A percentile compares a stretch with the other conserved stretches of the same genome.
Evolutionary conservation across 2,113 vertebrate genomes (phyloP).

Genomic region (Oxygymnocypris stewartii): DNA sequence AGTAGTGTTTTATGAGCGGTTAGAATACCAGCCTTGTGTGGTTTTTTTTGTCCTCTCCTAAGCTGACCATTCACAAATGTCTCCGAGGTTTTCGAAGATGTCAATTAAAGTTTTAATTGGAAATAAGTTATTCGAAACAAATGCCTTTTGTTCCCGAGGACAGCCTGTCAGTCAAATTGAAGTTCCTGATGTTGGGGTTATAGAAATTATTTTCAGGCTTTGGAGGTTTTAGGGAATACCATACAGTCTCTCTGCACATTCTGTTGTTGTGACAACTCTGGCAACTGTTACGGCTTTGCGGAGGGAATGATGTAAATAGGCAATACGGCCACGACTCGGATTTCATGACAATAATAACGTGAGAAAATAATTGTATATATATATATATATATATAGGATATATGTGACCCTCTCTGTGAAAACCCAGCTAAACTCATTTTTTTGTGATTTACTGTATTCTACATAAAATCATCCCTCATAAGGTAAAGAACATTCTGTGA

Average conservation of each 20-base stretch:
- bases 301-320: constrained; percentile 23
- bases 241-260: constrained; percentile 15
- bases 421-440: no score
- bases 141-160: constrained; percentile 54
- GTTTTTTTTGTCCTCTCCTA: constrained; percentile 55
- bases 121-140: constrained; percentile 67
- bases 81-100: constrained; percentile 69
- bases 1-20: constrained; percentile 72
- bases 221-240: constrained; percentile 9
- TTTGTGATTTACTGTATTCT: no score
- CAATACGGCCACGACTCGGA: background rate
- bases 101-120: constrained; percentile 74
- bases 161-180: constrained; percentile 52
- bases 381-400: no score
- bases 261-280: constrained; percentile 22
- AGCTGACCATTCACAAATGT: constrained; percentile 61
- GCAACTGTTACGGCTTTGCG: background rate
- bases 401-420: no score
- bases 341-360: background rate
- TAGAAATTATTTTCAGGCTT: constrained; percentile 12
- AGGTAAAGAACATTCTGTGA: no score
- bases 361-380: background rate
- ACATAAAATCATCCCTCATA: no score
- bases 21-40: constrained; percentile 70
- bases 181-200: constrained; percentile 11